phyloP scores from a whole-genome alignment of 2,113 vertebrate species.

The Mormyrus lacerda region DNA sequence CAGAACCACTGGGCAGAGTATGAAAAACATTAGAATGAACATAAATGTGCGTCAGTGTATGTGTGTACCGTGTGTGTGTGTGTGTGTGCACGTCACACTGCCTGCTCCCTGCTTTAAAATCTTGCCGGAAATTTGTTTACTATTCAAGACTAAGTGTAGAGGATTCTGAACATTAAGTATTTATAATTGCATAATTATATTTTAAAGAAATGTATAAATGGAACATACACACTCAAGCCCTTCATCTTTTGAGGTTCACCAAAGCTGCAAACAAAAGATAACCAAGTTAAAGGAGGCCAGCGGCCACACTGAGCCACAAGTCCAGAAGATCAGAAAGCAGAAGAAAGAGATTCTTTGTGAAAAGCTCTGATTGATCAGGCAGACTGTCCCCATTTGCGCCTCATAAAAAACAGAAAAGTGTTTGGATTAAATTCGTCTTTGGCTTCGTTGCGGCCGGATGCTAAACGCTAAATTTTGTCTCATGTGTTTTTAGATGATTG shows the following conservation, averaged over 20 bases:
- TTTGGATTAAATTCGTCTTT: neutral
- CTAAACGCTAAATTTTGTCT: neutral
- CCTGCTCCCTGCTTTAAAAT: neutral
- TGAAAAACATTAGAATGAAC: neutral
- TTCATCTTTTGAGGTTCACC: slow-evolving; percentile 51
- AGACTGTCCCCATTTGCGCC: neutral
- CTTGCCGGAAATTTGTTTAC: neutral
- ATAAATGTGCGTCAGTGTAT: neutral
- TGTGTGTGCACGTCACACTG: neutral
- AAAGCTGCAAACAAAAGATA: slow-evolving; percentile 72
- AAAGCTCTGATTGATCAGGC: neutral
- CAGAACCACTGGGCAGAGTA: neutral
- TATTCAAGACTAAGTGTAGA: neutral
- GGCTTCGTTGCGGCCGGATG: neutral
- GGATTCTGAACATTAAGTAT: neutral
- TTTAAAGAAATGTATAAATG: slow-evolving; percentile 15
- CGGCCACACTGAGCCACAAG: neutral
- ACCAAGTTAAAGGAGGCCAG: slow-evolving; percentile 45
- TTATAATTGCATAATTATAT: neutral
- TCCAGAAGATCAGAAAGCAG: neutral
- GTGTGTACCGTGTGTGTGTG: neutral
- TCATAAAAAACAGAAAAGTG: neutral
- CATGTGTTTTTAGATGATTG: neutral
- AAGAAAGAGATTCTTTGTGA: neutral
- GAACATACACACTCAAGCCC: slow-evolving; percentile 87